phyloP scores from a whole-genome alignment of 37 sponge, comb jelly and placozoan species.

The Mnemiopsis leidyi region DNA sequence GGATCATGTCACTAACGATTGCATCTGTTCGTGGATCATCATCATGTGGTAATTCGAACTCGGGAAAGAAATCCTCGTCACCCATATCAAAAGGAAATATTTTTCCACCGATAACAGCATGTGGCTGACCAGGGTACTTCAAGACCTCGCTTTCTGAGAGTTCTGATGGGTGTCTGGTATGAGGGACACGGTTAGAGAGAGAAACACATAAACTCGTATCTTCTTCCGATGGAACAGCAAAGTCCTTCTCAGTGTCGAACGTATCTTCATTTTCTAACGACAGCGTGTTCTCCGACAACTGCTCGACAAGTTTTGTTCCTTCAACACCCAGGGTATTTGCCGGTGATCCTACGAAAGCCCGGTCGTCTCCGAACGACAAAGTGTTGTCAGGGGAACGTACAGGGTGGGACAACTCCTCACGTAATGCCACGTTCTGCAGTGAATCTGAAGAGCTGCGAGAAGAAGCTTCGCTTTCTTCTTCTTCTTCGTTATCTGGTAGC shows the following conservation, averaged over 20 bases:
- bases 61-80: neutral
- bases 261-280: neutral
- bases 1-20: neutral
- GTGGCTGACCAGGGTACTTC: neutral
- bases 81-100: constrained; percentile 29
- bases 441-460: neutral
- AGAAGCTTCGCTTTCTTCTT: neutral
- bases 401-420: neutral
- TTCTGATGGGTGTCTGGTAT: neutral
- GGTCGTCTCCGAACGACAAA: neutral
- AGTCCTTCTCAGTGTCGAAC: neutral
- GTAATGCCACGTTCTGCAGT: neutral
- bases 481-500: neutral
- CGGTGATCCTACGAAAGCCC: neutral
- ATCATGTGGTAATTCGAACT: neutral
- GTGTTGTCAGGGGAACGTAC: neutral
- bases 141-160: neutral
- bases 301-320: neutral
- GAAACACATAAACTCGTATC: neutral
- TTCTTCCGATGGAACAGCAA: neutral
- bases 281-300: neutral
- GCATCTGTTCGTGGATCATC: neutral
- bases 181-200: neutral
- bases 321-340: neutral
- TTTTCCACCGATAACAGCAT: neutral